Percentiles rank a stretch among this genome's conserved stretches.
phyloP scores from a whole-genome alignment of 2,113 vertebrate genomes.

The Microcebus lehilahytsara region DNA sequence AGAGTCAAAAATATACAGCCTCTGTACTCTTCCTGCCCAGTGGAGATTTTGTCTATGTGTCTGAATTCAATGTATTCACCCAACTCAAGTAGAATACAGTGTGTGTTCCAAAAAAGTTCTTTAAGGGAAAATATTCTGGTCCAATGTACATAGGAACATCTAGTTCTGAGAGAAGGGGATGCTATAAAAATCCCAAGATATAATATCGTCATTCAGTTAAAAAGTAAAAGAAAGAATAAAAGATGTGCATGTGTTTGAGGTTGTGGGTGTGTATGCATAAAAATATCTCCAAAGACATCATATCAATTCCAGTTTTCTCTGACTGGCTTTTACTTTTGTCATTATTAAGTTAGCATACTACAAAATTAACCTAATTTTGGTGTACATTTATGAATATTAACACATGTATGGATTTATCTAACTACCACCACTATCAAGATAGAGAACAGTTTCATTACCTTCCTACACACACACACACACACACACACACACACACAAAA shows the following conservation, averaged over 20 bases:
- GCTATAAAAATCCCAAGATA: background rate
- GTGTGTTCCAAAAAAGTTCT: background rate
- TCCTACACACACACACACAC: no score
- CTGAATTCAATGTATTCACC: background rate
- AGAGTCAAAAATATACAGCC: rapidly evolving
- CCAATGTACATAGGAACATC: background rate
- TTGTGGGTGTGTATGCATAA: background rate
- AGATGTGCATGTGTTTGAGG: background rate
- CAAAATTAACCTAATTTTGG: background rate
- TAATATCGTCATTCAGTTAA: background rate
- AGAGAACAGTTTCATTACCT: no score
- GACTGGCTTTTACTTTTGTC: background rate
- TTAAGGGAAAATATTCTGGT: background rate
- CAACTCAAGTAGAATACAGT: background rate
- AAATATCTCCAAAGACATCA: background rate
- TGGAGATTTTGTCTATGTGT: background rate
- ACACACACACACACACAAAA: no score
- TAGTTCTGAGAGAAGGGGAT: background rate
- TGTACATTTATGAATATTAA: background rate
- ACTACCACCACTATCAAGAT: no score
- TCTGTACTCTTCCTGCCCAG: background rate
- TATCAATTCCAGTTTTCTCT: background rate
- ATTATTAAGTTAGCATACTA: background rate
- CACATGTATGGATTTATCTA: background rate
- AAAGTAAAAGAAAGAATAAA: background rate